These are phyloP conservation scores for Corella eumyota DNA, from an alignment of 23 tunicate genomes.

Conservation along the genomic window DNA sequence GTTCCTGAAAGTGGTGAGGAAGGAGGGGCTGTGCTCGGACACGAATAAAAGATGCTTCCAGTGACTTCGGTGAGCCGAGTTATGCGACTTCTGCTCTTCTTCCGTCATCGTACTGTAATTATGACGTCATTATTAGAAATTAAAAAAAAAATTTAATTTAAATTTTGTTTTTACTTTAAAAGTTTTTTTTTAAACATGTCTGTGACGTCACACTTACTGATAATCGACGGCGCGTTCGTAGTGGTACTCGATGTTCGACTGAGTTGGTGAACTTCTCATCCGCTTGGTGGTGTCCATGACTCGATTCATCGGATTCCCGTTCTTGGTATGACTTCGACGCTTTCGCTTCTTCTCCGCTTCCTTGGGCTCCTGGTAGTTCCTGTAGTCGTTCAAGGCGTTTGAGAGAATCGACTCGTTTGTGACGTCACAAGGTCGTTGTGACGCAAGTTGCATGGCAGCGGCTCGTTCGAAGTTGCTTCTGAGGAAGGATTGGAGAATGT, in stretches of 20 bases:
- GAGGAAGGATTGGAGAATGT: slow-evolving; percentile 49
- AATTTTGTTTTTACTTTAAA: too few relatives aligned
- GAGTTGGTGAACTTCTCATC: slow-evolving; percentile 71
- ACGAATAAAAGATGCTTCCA: slow-evolving; percentile 83
- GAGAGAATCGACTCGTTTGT: slow-evolving; percentile 10
- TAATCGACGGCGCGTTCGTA: slow-evolving; percentile 55
- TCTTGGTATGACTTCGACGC: background rate
- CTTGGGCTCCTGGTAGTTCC: too few relatives aligned
- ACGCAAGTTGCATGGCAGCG: slow-evolving; percentile 30
- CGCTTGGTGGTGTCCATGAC: slow-evolving; percentile 42
- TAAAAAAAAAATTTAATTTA: background rate
- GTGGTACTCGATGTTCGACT: slow-evolving; percentile 79
- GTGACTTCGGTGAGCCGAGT: slow-evolving; percentile 66
- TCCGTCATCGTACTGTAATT: slow-evolving; percentile 44
- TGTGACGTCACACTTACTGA: slow-evolving; percentile 58
- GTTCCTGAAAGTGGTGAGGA: slow-evolving; percentile 28
- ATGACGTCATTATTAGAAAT: too few relatives aligned
- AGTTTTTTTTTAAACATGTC: too few relatives aligned
- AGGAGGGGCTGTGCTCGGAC: slow-evolving; percentile 31
- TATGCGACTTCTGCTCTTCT: slow-evolving; percentile 43
- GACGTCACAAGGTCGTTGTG: background rate
- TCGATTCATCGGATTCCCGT: background rate
- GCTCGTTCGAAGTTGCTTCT: slow-evolving; percentile 24
- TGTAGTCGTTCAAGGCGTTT: slow-evolving; percentile 8
- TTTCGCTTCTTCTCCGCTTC: background rate